Base-by-base conservation (phyloP, 1,140 invertebrate genomes). In the Hyles vespertilio region DNA sequence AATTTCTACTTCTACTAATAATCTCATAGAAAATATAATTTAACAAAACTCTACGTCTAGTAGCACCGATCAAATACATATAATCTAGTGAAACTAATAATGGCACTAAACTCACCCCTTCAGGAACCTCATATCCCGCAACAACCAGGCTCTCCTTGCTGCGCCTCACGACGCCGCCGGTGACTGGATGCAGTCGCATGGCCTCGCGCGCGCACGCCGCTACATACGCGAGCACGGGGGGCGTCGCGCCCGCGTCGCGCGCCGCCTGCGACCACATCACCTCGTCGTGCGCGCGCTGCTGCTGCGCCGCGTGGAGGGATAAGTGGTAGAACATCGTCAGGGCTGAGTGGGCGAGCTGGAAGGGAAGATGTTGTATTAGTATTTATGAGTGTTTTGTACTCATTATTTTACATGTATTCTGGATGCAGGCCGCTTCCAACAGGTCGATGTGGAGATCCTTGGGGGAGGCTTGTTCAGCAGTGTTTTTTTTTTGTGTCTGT, bases 311-410 rank as follows among this genome's bases (percentile, higher is more conserved):
- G 74, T 88, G 76, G 3, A 88, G 72, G 0, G 84, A 84, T 0
- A 88, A 63, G n/a, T 86, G 79, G 72, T 86, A 81, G 62, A 86
- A 81, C 80, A 86, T 82, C 52, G 69, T 76, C 5, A 86, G 59
- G 0, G 84, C 84, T 59, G 84, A 79, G 59, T 86, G 83, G 12
- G 73, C 77, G 0, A 86, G 71, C 84, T 87, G 73, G 5, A 72
- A 64, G 1, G 9, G 52, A 62, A 36, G 4, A 12, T 3, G 46
- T 6, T 2, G 46, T 47, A 0, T 5, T 10, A 10, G n/a, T 8
- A 5, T 48, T 48, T n/a, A 48, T 5, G n/a, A 48, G 7, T 10
- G n/a, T 5, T 48, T 11, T 22, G 12, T 48, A 10, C 2, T 0
- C 11, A 48, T 7, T 8, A n/a, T 7, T 48, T 22, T 22, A 22